Conservation (phyloP, 2,888 invertebrate species). For the Lymantria monacha region DNA sequence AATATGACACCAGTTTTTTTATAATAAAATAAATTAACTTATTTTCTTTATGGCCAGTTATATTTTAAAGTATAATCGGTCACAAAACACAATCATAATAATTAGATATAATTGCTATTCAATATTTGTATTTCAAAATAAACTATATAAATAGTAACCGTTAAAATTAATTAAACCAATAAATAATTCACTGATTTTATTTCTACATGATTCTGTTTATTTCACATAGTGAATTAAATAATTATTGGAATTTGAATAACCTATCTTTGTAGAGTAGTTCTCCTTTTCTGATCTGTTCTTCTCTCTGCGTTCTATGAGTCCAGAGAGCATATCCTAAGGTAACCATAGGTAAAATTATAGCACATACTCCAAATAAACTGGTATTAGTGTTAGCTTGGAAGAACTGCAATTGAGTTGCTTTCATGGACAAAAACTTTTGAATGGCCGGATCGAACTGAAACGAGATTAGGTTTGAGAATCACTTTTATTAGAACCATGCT, state of each 20-base stretch:
- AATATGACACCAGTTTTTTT: background rate
- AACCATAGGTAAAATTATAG: slow-evolving; percentile 81
- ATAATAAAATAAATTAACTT: background rate
- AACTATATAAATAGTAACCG: no score
- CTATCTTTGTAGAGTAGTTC: slow-evolving; percentile 90
- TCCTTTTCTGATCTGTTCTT: slow-evolving; percentile 85
- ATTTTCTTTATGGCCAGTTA: slow-evolving; percentile 2
- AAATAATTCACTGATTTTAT: slow-evolving; percentile 22
- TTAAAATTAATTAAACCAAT: slow-evolving; percentile 3
- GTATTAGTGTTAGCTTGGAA: slow-evolving; percentile 85
- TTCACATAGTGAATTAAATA: slow-evolving; percentile 8
- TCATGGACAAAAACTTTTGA: slow-evolving; percentile 88
- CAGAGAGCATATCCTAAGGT: slow-evolving; percentile 78
- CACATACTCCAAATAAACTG: slow-evolving; percentile 72
- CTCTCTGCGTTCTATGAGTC: slow-evolving; percentile 75
- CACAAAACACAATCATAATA: slow-evolving; percentile 1
- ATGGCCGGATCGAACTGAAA: slow-evolving; percentile 92
- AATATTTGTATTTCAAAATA: no score
- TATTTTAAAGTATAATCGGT: slow-evolving; percentile 5
- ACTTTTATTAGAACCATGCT: no score
- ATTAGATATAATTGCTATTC: no score
- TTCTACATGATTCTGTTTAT: slow-evolving; percentile 23
- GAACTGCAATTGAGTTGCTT: slow-evolving; percentile 83
- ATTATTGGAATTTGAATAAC: slow-evolving; percentile 84
- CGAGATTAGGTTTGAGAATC: slow-evolving; percentile 6